Percentiles rank a stretch among this genome's conserved stretches.
These are phyloP conservation scores for Theristicus caerulescens DNA, from an alignment of 2,113 vertebrate species.

Conservation along the genomic window DNA sequence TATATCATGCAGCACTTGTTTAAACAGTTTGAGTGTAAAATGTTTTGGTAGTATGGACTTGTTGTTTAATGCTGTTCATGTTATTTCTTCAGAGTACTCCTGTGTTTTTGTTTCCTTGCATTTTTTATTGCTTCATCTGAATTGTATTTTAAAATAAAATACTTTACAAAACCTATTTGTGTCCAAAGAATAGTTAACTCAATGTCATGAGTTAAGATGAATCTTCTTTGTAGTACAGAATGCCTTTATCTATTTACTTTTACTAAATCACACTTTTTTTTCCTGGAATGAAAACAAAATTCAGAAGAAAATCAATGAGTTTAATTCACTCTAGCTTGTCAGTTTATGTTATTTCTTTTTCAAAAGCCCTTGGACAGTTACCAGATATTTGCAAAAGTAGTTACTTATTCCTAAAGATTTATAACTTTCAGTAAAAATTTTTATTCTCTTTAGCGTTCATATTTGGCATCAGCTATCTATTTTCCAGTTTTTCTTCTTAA, in stretches of 20 bases:
- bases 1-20: neutral
- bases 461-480: neutral
- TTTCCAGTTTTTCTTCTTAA: neutral
- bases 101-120: neutral
- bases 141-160: neutral
- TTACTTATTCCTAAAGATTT: neutral
- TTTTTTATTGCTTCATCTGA: neutral
- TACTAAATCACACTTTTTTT: neutral
- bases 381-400: neutral
- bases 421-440: neutral
- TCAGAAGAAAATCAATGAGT: neutral
- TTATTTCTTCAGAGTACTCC: neutral
- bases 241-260: neutral
- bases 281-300: neutral
- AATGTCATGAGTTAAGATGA: neutral
- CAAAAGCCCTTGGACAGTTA: neutral
- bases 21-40: neutral
- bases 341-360: neutral
- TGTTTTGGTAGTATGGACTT: neutral
- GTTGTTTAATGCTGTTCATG: neutral
- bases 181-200: neutral
- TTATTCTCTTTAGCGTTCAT: neutral
- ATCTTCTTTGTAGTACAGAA: neutral
- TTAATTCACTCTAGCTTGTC: neutral
- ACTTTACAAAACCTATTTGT: neutral